Evolutionary conservation across 1,140 invertebrate genomes (phyloP), one percentile per base, ranked within the genome.

Genomic region (Oscheius sp.): DNA sequence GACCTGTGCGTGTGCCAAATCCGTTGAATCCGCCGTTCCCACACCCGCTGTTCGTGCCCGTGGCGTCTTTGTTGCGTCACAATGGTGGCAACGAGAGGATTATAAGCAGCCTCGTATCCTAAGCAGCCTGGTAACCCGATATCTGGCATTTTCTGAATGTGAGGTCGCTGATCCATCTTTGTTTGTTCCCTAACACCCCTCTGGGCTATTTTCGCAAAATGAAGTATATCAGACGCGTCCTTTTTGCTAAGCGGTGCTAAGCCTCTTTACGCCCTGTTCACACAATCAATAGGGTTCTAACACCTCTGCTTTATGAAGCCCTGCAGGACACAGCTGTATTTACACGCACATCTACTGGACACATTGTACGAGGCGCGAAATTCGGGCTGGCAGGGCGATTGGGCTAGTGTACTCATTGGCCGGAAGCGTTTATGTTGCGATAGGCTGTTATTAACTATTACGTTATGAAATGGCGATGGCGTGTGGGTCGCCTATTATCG

Each of bases 81-180:
- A 61, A 68, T 49, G 45, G 52, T 68, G 49, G 49, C 7, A 55
- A 55, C 15, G 49, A 55, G 49, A 55, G 49, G 49, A 55, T 55
- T 55, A 55, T 7, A 4, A 4, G 7, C 23, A 55, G 23, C 15
- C 7, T 7, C 7, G 15, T 23, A 13, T 55, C 49, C 28, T 55
- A 55, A 23, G 23, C 49, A 55, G 49, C 7, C 49, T 55, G 15
- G 49, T 4, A 55, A 68, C 61, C 67, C 36, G 18, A 68, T 59
- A 58, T 49, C 65, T 28, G 58, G 58, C 35, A 34, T 68, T 68
- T 68, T 28, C 45, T 58, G 20, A 34, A 2, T 67, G 45, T 13
- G 26, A 15, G 52, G 55, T 61, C 52, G 32, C 45, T 31, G 3
- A 20, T 0, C 45, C 31, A 38, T 42, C 62, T 34, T 20, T 20